A percentile compares a stretch with the other conserved stretches of the same genome.
phyloP scores from a whole-genome alignment of 1,140 invertebrate genomes.

The Carcinoscorpius rotundicauda region DNA sequence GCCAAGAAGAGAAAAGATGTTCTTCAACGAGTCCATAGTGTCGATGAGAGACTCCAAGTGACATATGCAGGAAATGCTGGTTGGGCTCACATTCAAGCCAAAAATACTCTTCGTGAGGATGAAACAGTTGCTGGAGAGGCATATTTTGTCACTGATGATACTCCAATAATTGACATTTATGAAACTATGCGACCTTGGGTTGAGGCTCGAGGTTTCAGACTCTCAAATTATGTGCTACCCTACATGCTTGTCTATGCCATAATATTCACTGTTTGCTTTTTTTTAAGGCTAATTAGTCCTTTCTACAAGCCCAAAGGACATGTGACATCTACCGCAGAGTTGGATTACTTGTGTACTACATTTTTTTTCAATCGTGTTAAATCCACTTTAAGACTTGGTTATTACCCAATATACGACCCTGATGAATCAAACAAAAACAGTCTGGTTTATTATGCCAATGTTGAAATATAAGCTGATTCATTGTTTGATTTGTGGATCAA shows the following conservation, averaged over 20 bases:
- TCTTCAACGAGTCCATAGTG: conserved; percentile 30
- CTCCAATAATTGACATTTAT: conserved; percentile 44
- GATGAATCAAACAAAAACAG: conserved; percentile 34
- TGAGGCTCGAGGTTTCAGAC: conserved; percentile 29
- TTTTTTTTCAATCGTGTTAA: conserved; percentile 48
- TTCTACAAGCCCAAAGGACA: conserved; percentile 1
- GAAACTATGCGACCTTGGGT: conserved; percentile 41
- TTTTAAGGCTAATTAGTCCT: conserved; percentile 6
- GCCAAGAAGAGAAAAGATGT: conserved; percentile 38
- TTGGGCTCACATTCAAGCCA: conserved; percentile 52
- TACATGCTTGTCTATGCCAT: conserved; percentile 40
- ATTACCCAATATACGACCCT: conserved; percentile 43
- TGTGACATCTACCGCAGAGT: conserved; percentile 13
- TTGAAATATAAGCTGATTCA: conserved; percentile 4
- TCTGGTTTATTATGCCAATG: conserved; percentile 33
- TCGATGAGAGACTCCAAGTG: conserved; percentile 38
- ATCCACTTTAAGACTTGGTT: conserved; percentile 45
- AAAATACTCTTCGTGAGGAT: conserved; percentile 38
- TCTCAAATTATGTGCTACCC: conserved; percentile 34
- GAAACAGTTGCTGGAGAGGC: conserved; percentile 34
- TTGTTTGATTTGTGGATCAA: no score
- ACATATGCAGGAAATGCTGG: conserved; percentile 53
- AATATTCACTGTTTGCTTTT: conserved; percentile 20
- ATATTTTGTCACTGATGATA: conserved; percentile 54
- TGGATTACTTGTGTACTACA: conserved; percentile 45